Conservation (phyloP, 2,797 vertebrate genomes). For the Sylvilagus floridanus region DNA sequence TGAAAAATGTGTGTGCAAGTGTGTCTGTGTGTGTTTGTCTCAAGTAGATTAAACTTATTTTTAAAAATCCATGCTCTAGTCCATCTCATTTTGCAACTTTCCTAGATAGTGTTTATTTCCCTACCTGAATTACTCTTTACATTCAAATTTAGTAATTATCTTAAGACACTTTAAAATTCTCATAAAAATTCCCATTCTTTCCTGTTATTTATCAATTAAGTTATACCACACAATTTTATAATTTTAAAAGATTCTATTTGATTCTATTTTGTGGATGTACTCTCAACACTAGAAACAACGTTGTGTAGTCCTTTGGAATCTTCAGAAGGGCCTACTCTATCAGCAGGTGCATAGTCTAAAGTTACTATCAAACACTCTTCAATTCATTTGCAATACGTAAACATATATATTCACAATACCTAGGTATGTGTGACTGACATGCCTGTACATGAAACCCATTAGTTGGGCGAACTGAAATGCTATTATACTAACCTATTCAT, state of each 20-base stretch:
- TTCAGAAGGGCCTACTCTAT: not conserved
- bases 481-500: not conserved
- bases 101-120: not conserved
- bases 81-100: not conserved
- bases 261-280: not conserved
- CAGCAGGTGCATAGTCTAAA: not conserved
- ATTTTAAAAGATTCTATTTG: not conserved
- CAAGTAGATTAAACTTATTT: too few relatives aligned
- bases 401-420: not conserved
- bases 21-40: too few relatives aligned
- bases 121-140: not conserved
- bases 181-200: not conserved
- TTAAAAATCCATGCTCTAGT: too few relatives aligned
- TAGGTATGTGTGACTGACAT: accelerated
- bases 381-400: not conserved
- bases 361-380: not conserved
- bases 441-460: not conserved
- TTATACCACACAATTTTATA: not conserved
- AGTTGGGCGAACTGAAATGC: not conserved
- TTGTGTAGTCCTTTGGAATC: not conserved
- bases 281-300: not conserved
- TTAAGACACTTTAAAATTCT: slow-evolving; percentile 46
- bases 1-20: too few relatives aligned
- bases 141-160: slow-evolving; percentile 6
- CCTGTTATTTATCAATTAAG: not conserved